phyloP scores from a whole-genome alignment of 1,140 invertebrate genomes.

The Pygmarrhopalites habei region DNA sequence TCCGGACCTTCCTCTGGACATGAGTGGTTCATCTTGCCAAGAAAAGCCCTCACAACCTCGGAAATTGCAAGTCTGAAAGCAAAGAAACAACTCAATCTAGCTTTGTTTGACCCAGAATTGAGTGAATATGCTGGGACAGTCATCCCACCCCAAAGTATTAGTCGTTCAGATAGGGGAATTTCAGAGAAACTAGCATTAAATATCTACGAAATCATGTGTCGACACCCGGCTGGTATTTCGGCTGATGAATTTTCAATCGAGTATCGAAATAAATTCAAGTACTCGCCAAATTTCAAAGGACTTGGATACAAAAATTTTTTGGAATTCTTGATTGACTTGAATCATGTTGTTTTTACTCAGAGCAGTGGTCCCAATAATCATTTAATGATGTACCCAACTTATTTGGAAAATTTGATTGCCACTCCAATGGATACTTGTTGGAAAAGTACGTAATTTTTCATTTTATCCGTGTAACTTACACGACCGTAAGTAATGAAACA shows the following conservation, averaged over 20 bases:
- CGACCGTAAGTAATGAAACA: too few species aligned
- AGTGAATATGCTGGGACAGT: not conserved
- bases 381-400: conserved; percentile 2
- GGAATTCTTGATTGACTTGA: conserved; percentile 1
- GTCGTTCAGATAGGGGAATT: not conserved
- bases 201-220: not conserved
- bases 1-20: not conserved
- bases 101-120: conserved; percentile 5
- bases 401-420: conserved; percentile 2
- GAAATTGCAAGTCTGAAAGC: not conserved
- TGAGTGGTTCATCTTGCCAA: not conserved
- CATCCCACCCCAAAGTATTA: not conserved
- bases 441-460: too few species aligned
- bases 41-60: not conserved
- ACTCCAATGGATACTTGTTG: not conserved
- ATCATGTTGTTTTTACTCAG: conserved; percentile 3
- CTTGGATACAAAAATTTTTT: not conserved
- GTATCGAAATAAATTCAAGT: not conserved
- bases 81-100: not conserved
- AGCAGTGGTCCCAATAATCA: conserved; percentile 2
- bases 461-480: too few species aligned
- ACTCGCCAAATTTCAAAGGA: not conserved
- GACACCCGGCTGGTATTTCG: not conserved
- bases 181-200: not conserved
- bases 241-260: not conserved